Conservation (phyloP, 1,140 invertebrate genomes). For the Chionoecetes opilio region DNA sequence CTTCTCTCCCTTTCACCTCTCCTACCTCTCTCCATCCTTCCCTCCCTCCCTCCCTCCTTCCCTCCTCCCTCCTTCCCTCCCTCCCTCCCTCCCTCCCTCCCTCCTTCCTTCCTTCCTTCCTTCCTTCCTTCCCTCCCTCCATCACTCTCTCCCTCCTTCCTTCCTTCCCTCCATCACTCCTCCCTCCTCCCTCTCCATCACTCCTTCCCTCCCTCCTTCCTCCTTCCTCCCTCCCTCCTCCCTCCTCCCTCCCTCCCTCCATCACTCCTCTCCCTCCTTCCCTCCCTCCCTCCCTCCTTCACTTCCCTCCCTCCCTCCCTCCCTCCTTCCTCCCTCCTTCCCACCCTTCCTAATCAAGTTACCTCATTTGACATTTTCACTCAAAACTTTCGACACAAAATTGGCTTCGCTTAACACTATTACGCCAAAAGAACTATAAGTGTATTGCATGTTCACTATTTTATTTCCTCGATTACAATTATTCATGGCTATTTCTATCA, state of each 20-base stretch:
- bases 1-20: too few species aligned
- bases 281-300: neutral
- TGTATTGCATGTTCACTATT: too few species aligned
- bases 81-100: neutral
- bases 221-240: neutral
- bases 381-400: too few species aligned
- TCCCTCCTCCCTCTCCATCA: neutral
- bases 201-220: neutral
- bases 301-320: neutral
- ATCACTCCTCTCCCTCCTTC: neutral
- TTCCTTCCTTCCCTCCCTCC: neutral
- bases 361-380: conserved; percentile 22
- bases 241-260: neutral
- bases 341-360: too few species aligned
- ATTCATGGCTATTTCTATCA: too few species aligned
- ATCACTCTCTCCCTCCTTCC: neutral
- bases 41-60: neutral
- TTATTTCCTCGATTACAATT: too few species aligned
- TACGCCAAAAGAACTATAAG: too few species aligned
- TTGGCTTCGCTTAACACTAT: too few species aligned
- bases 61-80: neutral
- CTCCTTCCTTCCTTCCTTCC: neutral
- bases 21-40: too few species aligned
- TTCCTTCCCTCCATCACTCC: neutral
- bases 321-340: neutral